Conservation (phyloP, 2,888 invertebrate species). For the Phytoseiulus persimilis region DNA sequence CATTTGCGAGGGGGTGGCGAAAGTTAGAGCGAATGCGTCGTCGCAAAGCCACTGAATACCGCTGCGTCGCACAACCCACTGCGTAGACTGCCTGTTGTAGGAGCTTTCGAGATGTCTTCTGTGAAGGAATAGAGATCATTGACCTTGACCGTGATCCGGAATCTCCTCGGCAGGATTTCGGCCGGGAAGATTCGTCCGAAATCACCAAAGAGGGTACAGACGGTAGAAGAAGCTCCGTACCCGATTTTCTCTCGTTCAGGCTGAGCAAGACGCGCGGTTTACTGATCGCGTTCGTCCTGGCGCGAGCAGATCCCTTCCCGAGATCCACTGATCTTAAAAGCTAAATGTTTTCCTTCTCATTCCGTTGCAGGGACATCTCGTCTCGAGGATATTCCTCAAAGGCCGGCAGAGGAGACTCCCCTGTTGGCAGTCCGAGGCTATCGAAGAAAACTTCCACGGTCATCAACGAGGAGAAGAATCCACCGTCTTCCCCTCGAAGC, state of each 20-base stretch:
- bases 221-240: too few species aligned
- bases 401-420: background rate
- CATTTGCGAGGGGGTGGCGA: background rate
- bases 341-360: background rate
- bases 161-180: too few species aligned
- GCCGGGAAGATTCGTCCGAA: too few species aligned
- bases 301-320: too few species aligned
- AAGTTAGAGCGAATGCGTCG: background rate
- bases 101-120: background rate
- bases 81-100: too few species aligned
- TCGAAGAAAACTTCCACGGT: background rate
- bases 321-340: too few species aligned
- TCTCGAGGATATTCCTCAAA: constrained; percentile 26
- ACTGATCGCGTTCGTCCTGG: too few species aligned
- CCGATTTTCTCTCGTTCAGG: too few species aligned
- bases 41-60: background rate
- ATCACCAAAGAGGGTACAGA: too few species aligned
- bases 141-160: too few species aligned
- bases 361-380: constrained; percentile 33
- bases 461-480: constrained; percentile 9
- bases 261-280: too few species aligned
- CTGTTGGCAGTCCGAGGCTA: constrained; percentile 6
- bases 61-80: background rate
- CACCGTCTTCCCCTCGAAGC: constrained; percentile 15
- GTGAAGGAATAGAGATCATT: too few species aligned